Base-by-base conservation (phyloP, 2,888 invertebrate species). In the Orchesellides sinensis region DNA sequence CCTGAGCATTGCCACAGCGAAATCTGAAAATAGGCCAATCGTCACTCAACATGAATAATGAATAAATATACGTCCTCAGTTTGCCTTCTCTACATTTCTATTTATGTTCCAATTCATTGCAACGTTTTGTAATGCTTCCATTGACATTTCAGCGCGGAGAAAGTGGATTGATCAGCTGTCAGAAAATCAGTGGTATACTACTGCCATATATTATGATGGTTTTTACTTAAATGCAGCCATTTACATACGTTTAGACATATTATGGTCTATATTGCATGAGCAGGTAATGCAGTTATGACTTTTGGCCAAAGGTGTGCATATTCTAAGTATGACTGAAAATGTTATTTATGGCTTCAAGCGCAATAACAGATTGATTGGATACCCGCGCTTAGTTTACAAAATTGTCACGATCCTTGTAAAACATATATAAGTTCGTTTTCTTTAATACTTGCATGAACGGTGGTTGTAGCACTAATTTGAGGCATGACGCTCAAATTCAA, bases 11-110 rank as follows among this genome's bases (percentile, higher is more conserved):
- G n/a, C 21, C 6, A 54, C 10, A 77, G 68, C 54, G 45, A 69
- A 78, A 78, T 29, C 69, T 61, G 61, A 78, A 78, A 78, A 78
- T 69, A 78, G 78, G 78, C 49, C 78, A 78, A 78, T 61, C 78
- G 61, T 69, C 69, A 78, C 47, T 69, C 61, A 52, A 47, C 69
- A 69, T 78, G 52, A 78, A 78, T 78, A 78, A 78, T 78, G 69
- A 78, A 78, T 78, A 69, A 61, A 69, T 40, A 68, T 68, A 56
- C 56, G 56, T 54, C 63, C 68, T 65, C 35, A 19, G 23, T 56
- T 1, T 49, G 14, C 19, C 69, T 19, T 19, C 35, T 32, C 40
- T 54, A 23, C 21, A 3, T 25, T 52, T 63, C 35, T 63, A 47
- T 49, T 32, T 29, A 2, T 21, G 54, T 63, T 40, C 19, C 40